Conservation (phyloP, 2,888 invertebrate genomes). For the Metopia argyrocephala region DNA sequence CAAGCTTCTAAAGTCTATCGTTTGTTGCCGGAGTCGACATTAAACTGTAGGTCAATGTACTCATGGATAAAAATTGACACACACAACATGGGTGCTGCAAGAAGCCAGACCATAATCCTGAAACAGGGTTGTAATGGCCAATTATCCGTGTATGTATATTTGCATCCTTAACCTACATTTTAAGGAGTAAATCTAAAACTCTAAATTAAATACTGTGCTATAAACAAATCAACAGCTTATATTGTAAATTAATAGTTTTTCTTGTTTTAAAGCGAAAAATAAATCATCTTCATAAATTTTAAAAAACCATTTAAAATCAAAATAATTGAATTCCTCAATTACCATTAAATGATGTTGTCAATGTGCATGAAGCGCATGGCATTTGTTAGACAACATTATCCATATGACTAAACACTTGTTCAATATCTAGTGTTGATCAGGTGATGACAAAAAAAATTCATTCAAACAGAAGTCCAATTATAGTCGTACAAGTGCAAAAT, state of each 20-base stretch:
- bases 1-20: no score
- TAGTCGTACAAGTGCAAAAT: background rate
- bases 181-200: no score
- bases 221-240: background rate
- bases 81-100: no score
- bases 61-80: no score
- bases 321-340: conserved; percentile 17
- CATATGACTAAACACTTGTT: conserved; percentile 30
- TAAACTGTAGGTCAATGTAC: no score
- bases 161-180: no score
- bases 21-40: no score
- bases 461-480: background rate
- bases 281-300: background rate
- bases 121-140: no score
- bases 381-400: conserved; percentile 15
- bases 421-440: background rate
- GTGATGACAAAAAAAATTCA: conserved; percentile 8
- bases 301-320: background rate
- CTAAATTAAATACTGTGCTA: no score
- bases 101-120: no score
- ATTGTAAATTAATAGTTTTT: no score
- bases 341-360: conserved; percentile 12
- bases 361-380: background rate
- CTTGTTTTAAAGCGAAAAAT: background rate
- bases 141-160: no score